Evolutionary conservation across 1,140 invertebrate species (phyloP).

Genomic region (Zeugodacus cucurbitae): DNA sequence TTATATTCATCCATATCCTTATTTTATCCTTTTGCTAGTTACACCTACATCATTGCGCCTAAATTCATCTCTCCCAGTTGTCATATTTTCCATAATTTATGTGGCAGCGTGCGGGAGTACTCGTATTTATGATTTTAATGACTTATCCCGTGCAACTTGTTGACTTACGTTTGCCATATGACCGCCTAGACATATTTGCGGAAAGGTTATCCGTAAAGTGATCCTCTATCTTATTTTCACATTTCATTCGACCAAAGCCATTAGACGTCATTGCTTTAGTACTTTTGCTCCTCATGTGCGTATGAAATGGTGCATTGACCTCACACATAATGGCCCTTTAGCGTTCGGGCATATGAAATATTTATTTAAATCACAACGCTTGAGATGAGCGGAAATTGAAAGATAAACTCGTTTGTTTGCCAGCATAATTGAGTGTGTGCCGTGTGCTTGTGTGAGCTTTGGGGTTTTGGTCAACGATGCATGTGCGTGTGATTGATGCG

Average conservation of each 20-base stretch:
- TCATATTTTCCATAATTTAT: constrained; percentile 8
- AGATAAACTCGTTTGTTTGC: background rate
- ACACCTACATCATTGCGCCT: too few species aligned
- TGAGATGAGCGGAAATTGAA: constrained; percentile 7
- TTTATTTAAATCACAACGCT: constrained; percentile 12
- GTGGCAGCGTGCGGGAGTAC: background rate
- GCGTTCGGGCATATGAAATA: constrained; percentile 11
- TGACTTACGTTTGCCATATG: background rate
- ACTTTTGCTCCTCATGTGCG: background rate
- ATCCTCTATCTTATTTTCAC: too few species aligned
- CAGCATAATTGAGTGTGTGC: background rate
- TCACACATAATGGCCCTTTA: background rate
- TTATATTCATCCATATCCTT: too few species aligned
- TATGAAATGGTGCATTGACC: background rate
- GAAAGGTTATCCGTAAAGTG: background rate
- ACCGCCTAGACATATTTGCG: background rate
- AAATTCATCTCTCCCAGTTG: background rate
- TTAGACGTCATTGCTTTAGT: background rate
- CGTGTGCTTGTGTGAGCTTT: too few species aligned
- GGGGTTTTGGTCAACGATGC: too few species aligned
- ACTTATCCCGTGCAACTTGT: constrained; percentile 7
- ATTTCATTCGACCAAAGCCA: background rate
- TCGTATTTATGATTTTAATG: background rate
- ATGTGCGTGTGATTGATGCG: too few species aligned
- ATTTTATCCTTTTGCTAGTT: too few species aligned